Conservation (phyloP, 2,113 vertebrate species). For the Lathamus discolor region DNA sequence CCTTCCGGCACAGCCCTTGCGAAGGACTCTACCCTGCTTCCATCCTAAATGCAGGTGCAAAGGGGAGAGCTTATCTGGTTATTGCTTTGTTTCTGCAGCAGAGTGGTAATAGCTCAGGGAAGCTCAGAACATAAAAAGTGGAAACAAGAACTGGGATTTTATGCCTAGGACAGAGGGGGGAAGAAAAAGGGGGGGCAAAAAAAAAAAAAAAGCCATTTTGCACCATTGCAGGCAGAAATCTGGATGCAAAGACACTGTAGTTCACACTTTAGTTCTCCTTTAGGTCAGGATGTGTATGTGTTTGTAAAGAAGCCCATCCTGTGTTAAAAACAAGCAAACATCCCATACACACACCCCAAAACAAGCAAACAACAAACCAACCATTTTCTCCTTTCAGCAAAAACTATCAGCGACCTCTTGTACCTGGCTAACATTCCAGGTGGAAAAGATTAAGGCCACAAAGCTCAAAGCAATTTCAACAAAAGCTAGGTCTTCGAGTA, state of each 20-base stretch:
- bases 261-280: background rate
- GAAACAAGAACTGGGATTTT: background rate
- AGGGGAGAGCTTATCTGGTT: background rate
- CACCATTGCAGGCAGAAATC: background rate
- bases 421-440: background rate
- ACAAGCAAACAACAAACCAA: background rate
- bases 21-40: background rate
- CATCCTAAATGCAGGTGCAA: background rate
- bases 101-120: background rate
- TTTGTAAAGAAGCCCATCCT: background rate
- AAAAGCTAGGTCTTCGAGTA: background rate
- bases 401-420: background rate
- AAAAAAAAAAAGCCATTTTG: background rate
- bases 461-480: background rate
- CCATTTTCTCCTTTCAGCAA: background rate
- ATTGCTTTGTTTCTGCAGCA: background rate
- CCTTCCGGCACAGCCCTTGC: background rate
- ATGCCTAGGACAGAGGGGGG: background rate
- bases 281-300: background rate
- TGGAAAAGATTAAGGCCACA: slow-evolving; percentile 6
- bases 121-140: background rate
- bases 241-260: background rate
- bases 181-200: background rate
- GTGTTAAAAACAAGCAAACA: background rate
- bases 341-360: background rate